phyloP scores from a whole-genome alignment of 1,140 invertebrate species.

The Trachelipus rathkii region DNA sequence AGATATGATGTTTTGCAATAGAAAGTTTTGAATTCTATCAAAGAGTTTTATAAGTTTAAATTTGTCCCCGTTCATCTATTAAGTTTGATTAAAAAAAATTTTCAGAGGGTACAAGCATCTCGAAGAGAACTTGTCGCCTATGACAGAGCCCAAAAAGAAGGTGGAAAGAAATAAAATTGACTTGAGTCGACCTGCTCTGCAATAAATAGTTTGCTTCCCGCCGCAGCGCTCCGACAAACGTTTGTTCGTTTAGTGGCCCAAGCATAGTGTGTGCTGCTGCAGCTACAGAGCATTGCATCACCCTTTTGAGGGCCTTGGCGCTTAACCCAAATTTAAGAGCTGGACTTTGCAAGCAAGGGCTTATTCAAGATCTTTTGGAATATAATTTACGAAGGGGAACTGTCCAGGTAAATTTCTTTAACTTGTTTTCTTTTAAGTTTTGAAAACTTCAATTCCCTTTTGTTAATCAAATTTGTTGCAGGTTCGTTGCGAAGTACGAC shows the following conservation, averaged over 20 bases:
- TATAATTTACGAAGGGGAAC: constrained; percentile 73
- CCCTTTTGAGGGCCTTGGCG: constrained; percentile 82
- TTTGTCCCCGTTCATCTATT: no score
- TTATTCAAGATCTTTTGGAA: constrained; percentile 82
- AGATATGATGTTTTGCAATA: no score
- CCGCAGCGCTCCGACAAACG: no score
- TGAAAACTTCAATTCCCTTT: no score
- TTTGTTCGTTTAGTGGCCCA: no score
- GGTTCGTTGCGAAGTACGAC: constrained; percentile 79
- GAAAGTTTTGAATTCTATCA: no score
- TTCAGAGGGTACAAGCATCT: constrained; percentile 77
- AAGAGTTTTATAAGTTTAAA: no score
- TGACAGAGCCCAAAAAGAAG: constrained; percentile 62
- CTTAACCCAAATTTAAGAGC: constrained; percentile 72
- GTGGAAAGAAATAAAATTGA: constrained; percentile 66
- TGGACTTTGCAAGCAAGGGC: constrained; percentile 77
- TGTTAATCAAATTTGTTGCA: constrained; percentile 51
- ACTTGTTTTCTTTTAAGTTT: neutral
- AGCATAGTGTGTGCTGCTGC: constrained; percentile 75
- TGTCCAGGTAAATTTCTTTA: constrained; percentile 55
- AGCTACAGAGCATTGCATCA: constrained; percentile 89
- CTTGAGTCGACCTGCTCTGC: no score
- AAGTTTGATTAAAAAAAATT: no score
- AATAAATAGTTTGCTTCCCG: constrained; percentile 23
- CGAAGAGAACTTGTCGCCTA: constrained; percentile 86